Conservation (phyloP, 2,797 vertebrate genomes). For the Platalea minor region DNA sequence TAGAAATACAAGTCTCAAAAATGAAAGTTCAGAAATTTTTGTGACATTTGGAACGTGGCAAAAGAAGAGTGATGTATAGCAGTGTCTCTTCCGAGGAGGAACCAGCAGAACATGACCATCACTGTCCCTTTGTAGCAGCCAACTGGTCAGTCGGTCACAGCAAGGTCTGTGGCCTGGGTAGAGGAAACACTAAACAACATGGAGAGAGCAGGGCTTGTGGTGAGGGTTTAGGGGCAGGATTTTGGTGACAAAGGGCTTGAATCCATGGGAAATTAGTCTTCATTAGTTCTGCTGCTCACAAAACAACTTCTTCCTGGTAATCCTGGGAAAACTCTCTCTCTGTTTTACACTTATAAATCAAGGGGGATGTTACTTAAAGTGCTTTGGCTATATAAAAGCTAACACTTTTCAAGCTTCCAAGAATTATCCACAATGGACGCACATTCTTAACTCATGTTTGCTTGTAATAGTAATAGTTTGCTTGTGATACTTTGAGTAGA, state of each 20-base stretch:
- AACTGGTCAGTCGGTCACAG: background rate
- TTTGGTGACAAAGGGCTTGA: background rate
- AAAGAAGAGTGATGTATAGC: background rate
- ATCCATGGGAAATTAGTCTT: constrained; percentile 2
- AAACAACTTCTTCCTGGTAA: background rate
- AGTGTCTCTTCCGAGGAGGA: background rate
- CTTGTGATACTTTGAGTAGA: background rate
- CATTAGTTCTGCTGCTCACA: constrained; percentile 28
- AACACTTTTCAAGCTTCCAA: background rate
- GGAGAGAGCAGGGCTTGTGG: background rate
- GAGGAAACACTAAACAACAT: background rate
- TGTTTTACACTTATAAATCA: background rate
- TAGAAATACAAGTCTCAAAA: background rate
- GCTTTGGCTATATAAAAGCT: background rate
- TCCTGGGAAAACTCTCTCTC: background rate
- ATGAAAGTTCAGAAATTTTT: background rate
- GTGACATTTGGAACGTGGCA: background rate
- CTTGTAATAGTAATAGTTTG: background rate
- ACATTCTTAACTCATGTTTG: background rate
- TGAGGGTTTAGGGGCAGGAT: background rate
- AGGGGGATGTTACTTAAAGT: background rate
- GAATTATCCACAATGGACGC: background rate
- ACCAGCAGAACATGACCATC: background rate
- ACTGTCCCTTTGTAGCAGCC: background rate
- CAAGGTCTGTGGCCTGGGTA: background rate